Evolutionary conservation across 2,113 vertebrate genomes (phyloP), one percentile per base, ranked within the genome.

Genomic region (Nanorana parkeri): DNA sequence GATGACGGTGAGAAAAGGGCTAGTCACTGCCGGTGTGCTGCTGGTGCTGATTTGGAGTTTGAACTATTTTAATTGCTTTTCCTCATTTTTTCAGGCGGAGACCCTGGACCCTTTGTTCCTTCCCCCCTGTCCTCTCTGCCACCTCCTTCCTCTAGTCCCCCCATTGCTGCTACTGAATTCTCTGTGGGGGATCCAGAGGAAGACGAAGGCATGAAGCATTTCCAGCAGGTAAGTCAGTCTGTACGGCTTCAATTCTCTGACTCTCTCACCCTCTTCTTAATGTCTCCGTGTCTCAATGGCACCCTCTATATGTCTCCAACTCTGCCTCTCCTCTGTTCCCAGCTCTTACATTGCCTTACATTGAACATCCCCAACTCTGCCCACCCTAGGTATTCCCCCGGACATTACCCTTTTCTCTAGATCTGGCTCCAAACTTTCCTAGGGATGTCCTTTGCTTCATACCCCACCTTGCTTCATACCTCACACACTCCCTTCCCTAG

Each of bases 131-230:
- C 8, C 67, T 63, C 8, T 1, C 23, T 24, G 10, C 56, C 60
- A 29, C n/a, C 20, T 24, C 47, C 86, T 13, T 92, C 93, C 67
- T 88, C 92, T 60, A 79, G 84, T 68, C 85, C 87, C 54, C 91
- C 94, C 84, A 90, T 91, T 88, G 90, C 93, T 89, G 90, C 90
- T 81, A 88, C 91, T 75, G 91, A 91, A 86, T 93, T 92, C 67
- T 77, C 88, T 58, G 92, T 92, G 67, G 95, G 94, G 84, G 96
- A 97, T 85, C 86, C 91, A 0, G 96, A 97, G 89, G 96, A 97
- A 7, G 96, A 97, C 7, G 96, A 97, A 86, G 96, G 96, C 88
- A 94, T 97, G 93, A 96, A 96, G 89, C 96, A 96, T 87, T 91
- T 97, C 84, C 96, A 97, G 86, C 96, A 97, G 96, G 96, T 96